These are phyloP conservation scores for Ophioderma brevispina DNA, from an alignment of 35 echinoderm and acorn worm species.

Conservation along the genomic window DNA sequence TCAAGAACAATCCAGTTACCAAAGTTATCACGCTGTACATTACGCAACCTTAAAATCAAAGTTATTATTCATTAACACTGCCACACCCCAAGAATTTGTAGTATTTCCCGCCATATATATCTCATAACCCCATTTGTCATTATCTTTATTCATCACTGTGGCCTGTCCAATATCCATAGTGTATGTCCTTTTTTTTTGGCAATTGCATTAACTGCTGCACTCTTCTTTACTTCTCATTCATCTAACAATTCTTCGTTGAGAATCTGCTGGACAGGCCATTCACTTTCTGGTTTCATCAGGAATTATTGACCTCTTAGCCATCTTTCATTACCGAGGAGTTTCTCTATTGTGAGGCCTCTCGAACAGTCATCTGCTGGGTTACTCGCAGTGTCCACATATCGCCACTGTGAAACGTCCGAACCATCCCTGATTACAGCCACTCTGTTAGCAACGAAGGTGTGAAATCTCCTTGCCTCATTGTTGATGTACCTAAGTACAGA, in stretches of 20 bases:
- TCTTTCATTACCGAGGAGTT: slow-evolving; percentile 29
- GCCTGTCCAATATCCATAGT: too few species aligned
- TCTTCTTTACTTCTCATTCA: not conserved
- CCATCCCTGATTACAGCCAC: slow-evolving; percentile 23
- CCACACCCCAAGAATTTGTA: too few species aligned
- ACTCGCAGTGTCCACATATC: slow-evolving; percentile 39
- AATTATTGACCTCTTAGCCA: slow-evolving; percentile 43
- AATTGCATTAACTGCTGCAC: not conserved
- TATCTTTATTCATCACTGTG: too few species aligned
- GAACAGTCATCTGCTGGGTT: slow-evolving; percentile 78
- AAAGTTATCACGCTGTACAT: too few species aligned
- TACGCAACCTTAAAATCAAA: too few species aligned
- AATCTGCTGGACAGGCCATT: slow-evolving; percentile 7
- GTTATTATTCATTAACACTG: too few species aligned
- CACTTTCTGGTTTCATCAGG: slow-evolving; percentile 11
- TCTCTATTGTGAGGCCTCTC: too few species aligned
- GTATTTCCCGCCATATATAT: too few species aligned
- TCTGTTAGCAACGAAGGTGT: slow-evolving; percentile 56
- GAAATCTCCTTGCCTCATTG: slow-evolving; percentile 37
- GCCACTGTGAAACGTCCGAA: slow-evolving; percentile 25
- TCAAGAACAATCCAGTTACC: too few species aligned
- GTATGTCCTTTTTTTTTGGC: too few species aligned
- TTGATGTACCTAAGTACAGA: slow-evolving; percentile 58
- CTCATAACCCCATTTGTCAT: too few species aligned
- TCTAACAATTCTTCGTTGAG: not conserved